Conservation (phyloP, 2,888 invertebrate species). For the Machimus atricapillus region DNA sequence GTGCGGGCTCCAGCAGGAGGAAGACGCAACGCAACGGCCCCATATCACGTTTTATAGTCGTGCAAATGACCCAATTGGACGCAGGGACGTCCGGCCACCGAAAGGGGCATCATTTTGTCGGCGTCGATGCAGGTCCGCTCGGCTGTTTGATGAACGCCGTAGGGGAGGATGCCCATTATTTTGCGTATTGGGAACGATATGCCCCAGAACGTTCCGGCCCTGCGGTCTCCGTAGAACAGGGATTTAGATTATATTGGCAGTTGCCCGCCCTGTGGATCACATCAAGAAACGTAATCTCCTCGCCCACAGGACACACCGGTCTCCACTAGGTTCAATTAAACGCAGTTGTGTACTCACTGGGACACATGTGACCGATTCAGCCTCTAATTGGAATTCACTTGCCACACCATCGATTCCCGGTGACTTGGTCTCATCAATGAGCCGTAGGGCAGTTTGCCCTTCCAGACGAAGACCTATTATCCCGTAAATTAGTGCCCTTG, state of each 20-base stretch:
- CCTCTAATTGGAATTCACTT: conserved; percentile 41
- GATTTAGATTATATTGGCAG: conserved; percentile 45
- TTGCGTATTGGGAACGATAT: conserved; percentile 38
- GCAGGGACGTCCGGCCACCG: conserved; percentile 25
- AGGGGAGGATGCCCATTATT: not conserved
- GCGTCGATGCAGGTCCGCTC: conserved; percentile 37
- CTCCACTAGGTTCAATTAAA: conserved; percentile 37
- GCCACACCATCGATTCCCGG: conserved; percentile 8
- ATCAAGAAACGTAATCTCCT: conserved; percentile 45
- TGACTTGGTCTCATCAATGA: not conserved
- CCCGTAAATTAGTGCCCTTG: not conserved
- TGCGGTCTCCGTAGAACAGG: conserved; percentile 11
- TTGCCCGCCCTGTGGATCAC: conserved; percentile 36
- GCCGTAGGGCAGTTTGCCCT: not conserved
- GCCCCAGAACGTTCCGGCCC: not conserved
- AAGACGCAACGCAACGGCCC: conserved; percentile 11
- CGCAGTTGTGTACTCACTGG: conserved; percentile 41
- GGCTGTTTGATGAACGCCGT: conserved; percentile 7
- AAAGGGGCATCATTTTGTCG: conserved; percentile 38
- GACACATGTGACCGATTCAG: conserved; percentile 44
- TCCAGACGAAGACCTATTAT: not conserved
- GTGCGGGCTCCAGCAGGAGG: not conserved
- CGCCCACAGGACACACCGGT: conserved; percentile 2
- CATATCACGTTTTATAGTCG: conserved; percentile 44
- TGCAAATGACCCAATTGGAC: conserved; percentile 45